Evolutionary conservation across 2,888 invertebrate species (phyloP).

Genomic region (Alcis repandata): DNA sequence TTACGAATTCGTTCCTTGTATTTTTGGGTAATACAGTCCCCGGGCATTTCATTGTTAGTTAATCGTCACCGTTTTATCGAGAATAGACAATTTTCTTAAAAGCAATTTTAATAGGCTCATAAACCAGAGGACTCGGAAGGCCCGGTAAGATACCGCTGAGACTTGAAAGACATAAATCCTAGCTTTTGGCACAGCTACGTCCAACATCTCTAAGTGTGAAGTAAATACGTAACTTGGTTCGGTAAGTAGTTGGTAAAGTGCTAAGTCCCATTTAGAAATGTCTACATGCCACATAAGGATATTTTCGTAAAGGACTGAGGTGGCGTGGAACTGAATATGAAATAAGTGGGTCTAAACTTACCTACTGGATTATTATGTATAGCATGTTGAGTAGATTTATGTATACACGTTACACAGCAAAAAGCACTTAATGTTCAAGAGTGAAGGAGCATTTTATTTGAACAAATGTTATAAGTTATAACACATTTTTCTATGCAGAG

Average conservation of each 20-base stretch:
- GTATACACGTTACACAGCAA: background rate
- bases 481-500: too few species aligned
- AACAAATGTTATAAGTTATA: too few species aligned
- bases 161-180: conserved; percentile 34
- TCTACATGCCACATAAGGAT: conserved; percentile 31
- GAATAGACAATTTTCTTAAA: background rate
- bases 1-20: background rate
- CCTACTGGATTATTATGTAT: too few species aligned
- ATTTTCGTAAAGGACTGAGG: conserved; percentile 13
- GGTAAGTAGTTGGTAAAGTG: conserved; percentile 38
- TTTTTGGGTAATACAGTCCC: background rate
- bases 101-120: conserved; percentile 14
- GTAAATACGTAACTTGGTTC: conserved; percentile 39
- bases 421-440: background rate
- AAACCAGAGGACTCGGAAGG: conserved; percentile 1
- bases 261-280: conserved; percentile 37
- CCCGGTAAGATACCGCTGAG: conserved; percentile 3
- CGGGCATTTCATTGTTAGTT: too few species aligned
- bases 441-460: too few species aligned
- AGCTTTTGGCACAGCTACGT: conserved; percentile 34
- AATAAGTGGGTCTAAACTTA: background rate
- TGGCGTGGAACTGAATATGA: conserved; percentile 17
- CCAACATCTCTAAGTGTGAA: conserved; percentile 36
- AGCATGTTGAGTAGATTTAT: background rate
- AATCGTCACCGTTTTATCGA: background rate